phyloP scores from a whole-genome alignment of 2,113 vertebrate species.

The Phalacrocorax carbo region DNA sequence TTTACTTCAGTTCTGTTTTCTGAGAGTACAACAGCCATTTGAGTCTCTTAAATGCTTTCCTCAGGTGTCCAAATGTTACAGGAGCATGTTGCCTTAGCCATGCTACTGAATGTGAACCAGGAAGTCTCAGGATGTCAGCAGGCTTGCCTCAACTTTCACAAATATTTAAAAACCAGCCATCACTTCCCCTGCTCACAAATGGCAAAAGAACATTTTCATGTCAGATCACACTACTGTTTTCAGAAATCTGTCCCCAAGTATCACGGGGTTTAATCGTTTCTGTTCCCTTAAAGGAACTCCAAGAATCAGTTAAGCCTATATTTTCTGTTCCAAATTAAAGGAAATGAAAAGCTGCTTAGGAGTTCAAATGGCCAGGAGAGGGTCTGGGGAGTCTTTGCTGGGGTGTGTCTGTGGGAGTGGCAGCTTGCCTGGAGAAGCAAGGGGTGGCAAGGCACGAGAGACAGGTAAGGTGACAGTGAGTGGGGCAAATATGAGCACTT shows the following conservation, averaged over 20 bases:
- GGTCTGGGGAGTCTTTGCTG: background rate
- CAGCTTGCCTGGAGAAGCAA: background rate
- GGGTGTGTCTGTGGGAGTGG: background rate
- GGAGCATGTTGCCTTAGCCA: background rate
- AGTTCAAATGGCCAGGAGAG: background rate
- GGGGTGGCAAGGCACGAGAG: background rate
- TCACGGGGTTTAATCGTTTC: background rate
- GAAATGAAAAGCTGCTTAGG: conserved; percentile 23
- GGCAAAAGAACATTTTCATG: background rate
- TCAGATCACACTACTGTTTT: background rate
- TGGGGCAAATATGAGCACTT: background rate
- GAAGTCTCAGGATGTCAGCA: conserved; percentile 17
- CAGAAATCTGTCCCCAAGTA: background rate
- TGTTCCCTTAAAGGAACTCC: background rate
- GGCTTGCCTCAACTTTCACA: conserved; percentile 11
- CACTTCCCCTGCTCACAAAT: background rate
- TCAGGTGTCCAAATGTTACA: background rate
- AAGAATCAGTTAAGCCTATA: background rate
- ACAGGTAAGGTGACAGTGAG: background rate
- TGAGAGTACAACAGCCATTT: background rate
- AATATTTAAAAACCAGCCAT: conserved; percentile 26
- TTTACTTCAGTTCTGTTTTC: background rate
- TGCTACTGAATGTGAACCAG: background rate
- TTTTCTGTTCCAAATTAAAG: conserved; percentile 4
- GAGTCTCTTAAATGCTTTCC: background rate